Base-by-base conservation (phyloP, 2,888 invertebrate species). In the Corbicula japonica region DNA sequence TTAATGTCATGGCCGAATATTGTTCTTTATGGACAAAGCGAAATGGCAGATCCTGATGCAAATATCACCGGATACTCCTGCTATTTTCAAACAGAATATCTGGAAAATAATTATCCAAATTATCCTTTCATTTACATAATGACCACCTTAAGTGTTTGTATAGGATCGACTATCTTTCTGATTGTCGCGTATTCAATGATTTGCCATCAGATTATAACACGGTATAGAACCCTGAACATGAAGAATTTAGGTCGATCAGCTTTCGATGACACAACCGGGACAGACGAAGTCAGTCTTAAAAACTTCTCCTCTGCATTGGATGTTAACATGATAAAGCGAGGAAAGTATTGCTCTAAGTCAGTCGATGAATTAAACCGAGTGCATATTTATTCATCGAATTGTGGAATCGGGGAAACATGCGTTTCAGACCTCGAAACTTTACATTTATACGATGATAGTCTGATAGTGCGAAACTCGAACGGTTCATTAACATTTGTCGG, bases 61-160 rank as follows among this genome's bases (percentile, higher is more conserved):
- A 83, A 84, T 48, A 41, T 89, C 1, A 77, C 75, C 0, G 91
- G 89, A 0, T 72, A 76, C 5, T 89, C 89, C 60, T 91, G 91
- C 56, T 88, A 85, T 58, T 86, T 84, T 18, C 73, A 80, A 28
- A 85, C 87, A 48, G 26, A 48, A 0, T 80, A 87, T 18, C 76
- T 58, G 1, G 79, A 82, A 12, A 88, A 88, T 0, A 35, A 80
- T 2, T 80, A 80, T 32, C 86, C 87, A 0, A 35, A 80, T 2
- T 80, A 80, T 32, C 86, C 87, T 0, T 68, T 88, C 1, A 68
- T 88, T 10, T 90, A 88, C 63, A 85, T 60, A 0, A 72, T 73
- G 54, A 44, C 62, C 0, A 80, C 76, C 1, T n/a, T 83, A 6
- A 60, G 60, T 41, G 38, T 83, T 2, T 80, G 80, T 52, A 50